These are phyloP conservation scores for Camelus bactrianus DNA, from an alignment of 2,113 vertebrate species.

Conservation along the genomic window DNA sequence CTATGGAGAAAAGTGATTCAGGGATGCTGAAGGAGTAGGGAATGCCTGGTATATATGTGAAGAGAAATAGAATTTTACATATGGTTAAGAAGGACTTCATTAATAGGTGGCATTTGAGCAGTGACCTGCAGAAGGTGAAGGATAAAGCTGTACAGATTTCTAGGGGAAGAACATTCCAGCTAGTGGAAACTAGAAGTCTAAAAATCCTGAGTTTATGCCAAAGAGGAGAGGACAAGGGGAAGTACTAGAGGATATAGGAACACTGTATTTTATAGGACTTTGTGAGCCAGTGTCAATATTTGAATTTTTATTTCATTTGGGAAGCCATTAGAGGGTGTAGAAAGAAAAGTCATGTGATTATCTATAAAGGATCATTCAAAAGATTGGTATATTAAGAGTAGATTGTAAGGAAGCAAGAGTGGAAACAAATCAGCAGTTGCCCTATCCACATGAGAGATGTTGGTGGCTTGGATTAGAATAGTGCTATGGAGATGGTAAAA, in stretches of 20 bases:
- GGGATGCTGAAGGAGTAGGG: not conserved
- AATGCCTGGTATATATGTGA: not conserved
- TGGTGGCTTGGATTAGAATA: not conserved
- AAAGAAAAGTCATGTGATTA: not conserved
- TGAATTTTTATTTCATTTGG: constrained; percentile 47
- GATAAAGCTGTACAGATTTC: not conserved
- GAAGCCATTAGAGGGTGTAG: not conserved
- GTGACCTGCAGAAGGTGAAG: not conserved
- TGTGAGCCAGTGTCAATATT: not conserved
- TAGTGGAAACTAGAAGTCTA: constrained; percentile 14
- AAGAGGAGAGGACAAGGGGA: not conserved
- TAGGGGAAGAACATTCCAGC: not conserved
- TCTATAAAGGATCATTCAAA: constrained; percentile 26
- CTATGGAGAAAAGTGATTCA: constrained; percentile 39
- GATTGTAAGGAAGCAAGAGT: not conserved
- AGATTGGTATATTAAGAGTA: constrained; percentile 16
- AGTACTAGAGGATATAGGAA: not conserved
- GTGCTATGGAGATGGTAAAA: not conserved
- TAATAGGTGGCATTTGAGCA: not conserved
- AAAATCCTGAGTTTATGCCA: not conserved
- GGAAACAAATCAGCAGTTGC: not conserved
- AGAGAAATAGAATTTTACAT: constrained; percentile 25
- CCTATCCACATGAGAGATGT: not conserved
- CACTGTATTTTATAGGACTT: not conserved
- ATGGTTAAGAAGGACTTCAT: not conserved